A percentile compares a stretch with the other conserved stretches of the same genome.
Evolutionary conservation across 2,797 vertebrate species (phyloP).

Genomic region (Fratercula arctica): DNA sequence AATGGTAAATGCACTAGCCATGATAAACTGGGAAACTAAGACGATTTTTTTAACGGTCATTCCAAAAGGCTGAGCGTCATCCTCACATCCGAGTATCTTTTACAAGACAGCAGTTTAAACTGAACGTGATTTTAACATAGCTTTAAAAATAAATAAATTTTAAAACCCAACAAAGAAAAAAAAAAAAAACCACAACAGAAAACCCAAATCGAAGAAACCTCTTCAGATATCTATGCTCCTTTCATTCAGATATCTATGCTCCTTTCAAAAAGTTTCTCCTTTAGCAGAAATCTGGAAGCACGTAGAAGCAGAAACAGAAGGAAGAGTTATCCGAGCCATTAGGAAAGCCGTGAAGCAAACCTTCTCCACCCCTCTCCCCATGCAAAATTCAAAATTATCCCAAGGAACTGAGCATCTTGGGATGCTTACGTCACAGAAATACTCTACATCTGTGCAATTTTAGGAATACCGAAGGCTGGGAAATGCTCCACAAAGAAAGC

Average conservation of each 20-base stretch:
- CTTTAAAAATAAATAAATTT: background rate
- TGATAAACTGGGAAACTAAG: background rate
- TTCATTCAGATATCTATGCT: accelerated
- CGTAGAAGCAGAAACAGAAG: background rate
- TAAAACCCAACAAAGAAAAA: no score
- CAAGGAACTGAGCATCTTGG: background rate
- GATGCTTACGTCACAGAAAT: background rate
- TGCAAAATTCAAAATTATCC: background rate
- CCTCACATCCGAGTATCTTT: background rate
- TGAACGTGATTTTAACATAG: no score
- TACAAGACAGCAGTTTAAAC: background rate
- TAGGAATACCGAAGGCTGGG: background rate
- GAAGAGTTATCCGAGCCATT: background rate
- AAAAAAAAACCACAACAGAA: background rate
- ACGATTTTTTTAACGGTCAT: background rate
- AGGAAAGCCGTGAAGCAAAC: background rate
- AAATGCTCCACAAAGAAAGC: background rate
- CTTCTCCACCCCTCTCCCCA: background rate
- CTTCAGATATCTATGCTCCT: accelerated
- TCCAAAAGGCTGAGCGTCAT: accelerated
- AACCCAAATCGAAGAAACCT: background rate
- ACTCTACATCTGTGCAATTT: background rate
- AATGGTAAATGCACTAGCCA: background rate
- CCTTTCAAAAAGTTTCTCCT: background rate
- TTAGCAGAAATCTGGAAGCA: background rate